phyloP scores from a whole-genome alignment of 2,888 invertebrate genomes.

The Scaptomyza cyrtandrae region DNA sequence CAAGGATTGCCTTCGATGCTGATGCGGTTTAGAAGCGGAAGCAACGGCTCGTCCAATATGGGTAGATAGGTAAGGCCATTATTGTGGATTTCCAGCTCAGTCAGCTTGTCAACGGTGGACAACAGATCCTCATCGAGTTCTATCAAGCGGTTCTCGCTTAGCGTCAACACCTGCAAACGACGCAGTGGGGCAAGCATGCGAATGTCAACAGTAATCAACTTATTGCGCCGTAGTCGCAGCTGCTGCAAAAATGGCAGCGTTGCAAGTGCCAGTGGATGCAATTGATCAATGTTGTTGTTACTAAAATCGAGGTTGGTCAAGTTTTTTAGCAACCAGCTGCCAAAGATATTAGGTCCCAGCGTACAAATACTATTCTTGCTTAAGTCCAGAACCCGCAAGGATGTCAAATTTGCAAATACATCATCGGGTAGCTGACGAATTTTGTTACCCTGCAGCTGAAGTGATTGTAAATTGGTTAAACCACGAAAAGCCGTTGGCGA shows the following conservation, averaged over 20 bases:
- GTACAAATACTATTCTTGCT: constrained; percentile 69
- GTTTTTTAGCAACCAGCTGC: constrained; percentile 52
- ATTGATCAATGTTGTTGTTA: constrained; percentile 66
- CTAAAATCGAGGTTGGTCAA: constrained; percentile 69
- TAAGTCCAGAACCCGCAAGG: constrained; percentile 73
- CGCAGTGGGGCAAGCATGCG: constrained; percentile 78
- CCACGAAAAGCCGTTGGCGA: constrained; percentile 64
- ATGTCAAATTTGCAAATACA: constrained; percentile 70
- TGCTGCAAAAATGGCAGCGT: constrained; percentile 74
- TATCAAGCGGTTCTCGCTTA: constrained; percentile 77
- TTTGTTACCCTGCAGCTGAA: constrained; percentile 75
- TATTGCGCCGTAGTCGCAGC: constrained; percentile 77
- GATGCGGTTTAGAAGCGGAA: constrained; percentile 63
- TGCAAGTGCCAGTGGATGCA: constrained; percentile 73
- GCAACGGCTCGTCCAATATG: constrained; percentile 51
- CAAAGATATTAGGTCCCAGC: constrained; percentile 68
- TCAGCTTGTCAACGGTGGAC: constrained; percentile 53
- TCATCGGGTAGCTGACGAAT: constrained; percentile 62
- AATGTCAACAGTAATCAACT: constrained; percentile 67
- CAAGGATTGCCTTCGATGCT: constrained; percentile 83
- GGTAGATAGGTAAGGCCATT: constrained; percentile 82
- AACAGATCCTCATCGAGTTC: constrained; percentile 68
- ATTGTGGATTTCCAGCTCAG: constrained; percentile 77
- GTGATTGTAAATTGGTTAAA: constrained; percentile 61
- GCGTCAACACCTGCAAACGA: constrained; percentile 71